Evolutionary conservation across 2,113 vertebrate genomes (phyloP).

Genomic region (Hippocampus mohnikei): DNA sequence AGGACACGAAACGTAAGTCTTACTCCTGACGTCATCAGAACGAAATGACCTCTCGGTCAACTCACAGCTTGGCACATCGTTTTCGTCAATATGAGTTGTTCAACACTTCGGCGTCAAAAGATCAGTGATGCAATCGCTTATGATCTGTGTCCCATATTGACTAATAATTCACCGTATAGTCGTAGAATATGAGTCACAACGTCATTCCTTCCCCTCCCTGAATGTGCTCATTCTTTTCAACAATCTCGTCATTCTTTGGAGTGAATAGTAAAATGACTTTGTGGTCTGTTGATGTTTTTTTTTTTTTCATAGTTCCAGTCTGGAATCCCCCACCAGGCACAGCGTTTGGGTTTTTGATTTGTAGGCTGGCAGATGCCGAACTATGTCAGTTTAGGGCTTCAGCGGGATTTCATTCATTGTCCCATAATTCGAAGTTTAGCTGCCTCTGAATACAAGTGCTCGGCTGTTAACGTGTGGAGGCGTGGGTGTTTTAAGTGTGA

Average conservation of each 20-base stretch:
- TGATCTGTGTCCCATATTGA: too few species aligned
- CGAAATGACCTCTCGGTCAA: neutral
- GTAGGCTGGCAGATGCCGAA: neutral
- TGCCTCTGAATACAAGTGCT: neutral
- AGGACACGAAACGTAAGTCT: neutral
- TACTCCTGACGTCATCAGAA: neutral
- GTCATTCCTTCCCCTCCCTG: too few species aligned
- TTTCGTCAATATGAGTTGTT: neutral
- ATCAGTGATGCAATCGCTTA: neutral
- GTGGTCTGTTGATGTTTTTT: too few species aligned
- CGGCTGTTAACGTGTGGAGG: neutral
- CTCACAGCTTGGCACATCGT: neutral
- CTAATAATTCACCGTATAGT: too few species aligned
- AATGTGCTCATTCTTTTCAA: too few species aligned
- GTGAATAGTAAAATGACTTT: too few species aligned
- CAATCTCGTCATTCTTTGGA: too few species aligned
- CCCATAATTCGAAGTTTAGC: neutral
- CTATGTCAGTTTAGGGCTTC: neutral
- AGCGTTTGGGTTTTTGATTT: neutral
- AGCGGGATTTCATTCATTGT: neutral
- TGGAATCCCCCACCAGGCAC: too few species aligned
- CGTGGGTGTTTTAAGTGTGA: neutral
- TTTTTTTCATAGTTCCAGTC: too few species aligned
- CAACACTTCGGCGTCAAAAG: neutral
- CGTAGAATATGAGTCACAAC: too few species aligned